Conservation (phyloP, 2,888 invertebrate species). For the Galerucella nymphaeae region DNA sequence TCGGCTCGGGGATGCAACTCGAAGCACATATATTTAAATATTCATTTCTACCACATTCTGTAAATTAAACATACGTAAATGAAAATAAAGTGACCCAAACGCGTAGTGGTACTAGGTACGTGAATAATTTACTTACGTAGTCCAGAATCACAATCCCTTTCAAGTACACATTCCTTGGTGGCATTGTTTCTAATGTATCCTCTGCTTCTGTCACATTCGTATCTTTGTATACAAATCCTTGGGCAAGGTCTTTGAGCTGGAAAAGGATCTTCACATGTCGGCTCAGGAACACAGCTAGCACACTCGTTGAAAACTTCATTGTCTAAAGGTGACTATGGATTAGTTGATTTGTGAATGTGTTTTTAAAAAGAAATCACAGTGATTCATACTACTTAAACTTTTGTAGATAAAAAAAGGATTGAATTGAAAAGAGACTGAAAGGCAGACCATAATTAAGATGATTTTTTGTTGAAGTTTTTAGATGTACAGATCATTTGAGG, state of each 20-base stretch:
- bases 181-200: conserved; percentile 4
- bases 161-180: background rate
- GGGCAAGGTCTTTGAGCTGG: background rate
- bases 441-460: too few relatives aligned
- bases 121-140: conserved; percentile 9
- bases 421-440: too few relatives aligned
- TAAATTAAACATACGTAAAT: background rate
- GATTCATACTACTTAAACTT: too few relatives aligned
- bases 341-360: too few relatives aligned
- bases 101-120: too few relatives aligned
- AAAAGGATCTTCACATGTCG: background rate
- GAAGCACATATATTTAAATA: conserved; percentile 8
- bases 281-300: background rate
- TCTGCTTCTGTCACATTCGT: conserved; percentile 4
- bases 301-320: background rate
- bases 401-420: too few relatives aligned
- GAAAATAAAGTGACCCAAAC: background rate
- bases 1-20: conserved; percentile 10
- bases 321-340: background rate
- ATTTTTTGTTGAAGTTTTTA: too few relatives aligned
- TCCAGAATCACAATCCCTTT: background rate
- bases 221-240: conserved; percentile 12
- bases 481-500: too few relatives aligned
- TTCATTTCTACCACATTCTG: conserved; percentile 3
- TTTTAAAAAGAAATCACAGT: too few relatives aligned